Percentiles rank a stretch among this genome's conserved stretches.
These are phyloP conservation scores for Cecidostiba fungosa DNA, from an alignment of 2,888 invertebrate genomes.

Conservation along the genomic window DNA sequence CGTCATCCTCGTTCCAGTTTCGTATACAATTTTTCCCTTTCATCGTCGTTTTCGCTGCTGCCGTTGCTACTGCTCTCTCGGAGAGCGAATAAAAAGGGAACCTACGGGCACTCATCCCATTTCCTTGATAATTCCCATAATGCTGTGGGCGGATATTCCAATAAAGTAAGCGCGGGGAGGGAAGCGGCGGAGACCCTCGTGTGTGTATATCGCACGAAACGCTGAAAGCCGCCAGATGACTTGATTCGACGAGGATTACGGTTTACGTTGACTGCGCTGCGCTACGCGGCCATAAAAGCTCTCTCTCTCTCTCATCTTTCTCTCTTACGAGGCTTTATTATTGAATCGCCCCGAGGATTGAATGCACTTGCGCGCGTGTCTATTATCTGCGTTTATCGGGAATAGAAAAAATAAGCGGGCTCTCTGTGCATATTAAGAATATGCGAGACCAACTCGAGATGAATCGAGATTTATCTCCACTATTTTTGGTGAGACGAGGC, in stretches of 20 bases:
- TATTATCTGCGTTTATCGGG: constrained; percentile 13
- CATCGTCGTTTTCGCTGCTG: constrained; percentile 27
- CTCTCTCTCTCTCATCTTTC: background rate
- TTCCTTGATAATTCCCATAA: constrained; percentile 80
- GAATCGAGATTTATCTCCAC: no score
- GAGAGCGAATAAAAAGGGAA: constrained; percentile 52
- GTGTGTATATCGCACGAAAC: constrained; percentile 70
- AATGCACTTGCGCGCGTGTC: constrained; percentile 4
- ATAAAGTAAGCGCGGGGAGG: constrained; percentile 76
- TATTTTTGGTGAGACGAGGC: no score
- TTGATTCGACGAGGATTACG: constrained; percentile 73
- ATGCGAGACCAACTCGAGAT: no score
- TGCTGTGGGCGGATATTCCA: constrained; percentile 80
- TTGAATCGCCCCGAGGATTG: constrained; percentile 36
- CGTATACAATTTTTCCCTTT: constrained; percentile 47
- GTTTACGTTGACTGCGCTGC: constrained; percentile 48
- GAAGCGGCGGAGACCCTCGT: constrained; percentile 67
- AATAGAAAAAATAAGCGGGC: background rate
- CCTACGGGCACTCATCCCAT: constrained; percentile 69
- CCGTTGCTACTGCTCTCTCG: background rate
- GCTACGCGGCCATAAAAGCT: background rate
- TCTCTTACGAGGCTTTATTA: constrained; percentile 19
- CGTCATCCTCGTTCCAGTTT: constrained; percentile 47
- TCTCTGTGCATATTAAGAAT: background rate
- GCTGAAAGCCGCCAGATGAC: constrained; percentile 74